A percentile compares a stretch with the other conserved stretches of the same genome.
phyloP scores from a whole-genome alignment of 1,140 invertebrate genomes.

The Steinernema feltiae region DNA sequence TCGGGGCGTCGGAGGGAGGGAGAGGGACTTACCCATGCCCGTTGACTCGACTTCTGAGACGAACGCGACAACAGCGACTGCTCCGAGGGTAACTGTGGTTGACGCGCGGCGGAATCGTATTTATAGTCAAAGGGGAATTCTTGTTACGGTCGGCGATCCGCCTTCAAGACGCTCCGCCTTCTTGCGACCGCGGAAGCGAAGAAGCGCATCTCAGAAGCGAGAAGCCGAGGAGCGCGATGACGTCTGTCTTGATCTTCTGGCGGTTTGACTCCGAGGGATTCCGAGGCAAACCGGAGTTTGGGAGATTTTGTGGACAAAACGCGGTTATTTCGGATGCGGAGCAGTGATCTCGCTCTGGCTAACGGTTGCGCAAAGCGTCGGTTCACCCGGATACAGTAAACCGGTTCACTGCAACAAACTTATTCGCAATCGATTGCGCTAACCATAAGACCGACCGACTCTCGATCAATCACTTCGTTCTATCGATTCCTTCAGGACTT shows the following conservation, averaged over 20 bases:
- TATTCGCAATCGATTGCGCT: background rate
- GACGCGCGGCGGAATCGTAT: background rate
- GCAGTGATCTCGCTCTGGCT: too few relatives aligned
- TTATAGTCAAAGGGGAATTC: constrained; percentile 2
- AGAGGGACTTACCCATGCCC: background rate
- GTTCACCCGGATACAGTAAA: background rate
- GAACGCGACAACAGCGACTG: background rate
- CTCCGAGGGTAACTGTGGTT: background rate
- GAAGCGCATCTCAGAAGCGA: background rate
- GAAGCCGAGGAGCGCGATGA: background rate
- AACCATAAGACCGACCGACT: too few relatives aligned
- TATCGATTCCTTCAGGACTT: background rate
- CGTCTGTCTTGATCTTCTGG: constrained; percentile 10
- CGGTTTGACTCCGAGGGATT: background rate
- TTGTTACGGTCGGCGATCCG: background rate
- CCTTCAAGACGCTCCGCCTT: background rate
- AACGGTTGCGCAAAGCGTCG: too few relatives aligned
- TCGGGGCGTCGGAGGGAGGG: background rate
- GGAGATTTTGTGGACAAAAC: too few relatives aligned
- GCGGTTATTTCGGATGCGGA: too few relatives aligned
- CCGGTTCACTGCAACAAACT: background rate
- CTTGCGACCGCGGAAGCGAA: background rate
- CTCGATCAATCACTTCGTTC: background rate
- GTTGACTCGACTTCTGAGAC: background rate
- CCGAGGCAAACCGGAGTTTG: background rate